These are phyloP conservation scores for Benthosema pterotum DNA, from an alignment of 2,797 vertebrate species.

Conservation along the genomic window DNA sequence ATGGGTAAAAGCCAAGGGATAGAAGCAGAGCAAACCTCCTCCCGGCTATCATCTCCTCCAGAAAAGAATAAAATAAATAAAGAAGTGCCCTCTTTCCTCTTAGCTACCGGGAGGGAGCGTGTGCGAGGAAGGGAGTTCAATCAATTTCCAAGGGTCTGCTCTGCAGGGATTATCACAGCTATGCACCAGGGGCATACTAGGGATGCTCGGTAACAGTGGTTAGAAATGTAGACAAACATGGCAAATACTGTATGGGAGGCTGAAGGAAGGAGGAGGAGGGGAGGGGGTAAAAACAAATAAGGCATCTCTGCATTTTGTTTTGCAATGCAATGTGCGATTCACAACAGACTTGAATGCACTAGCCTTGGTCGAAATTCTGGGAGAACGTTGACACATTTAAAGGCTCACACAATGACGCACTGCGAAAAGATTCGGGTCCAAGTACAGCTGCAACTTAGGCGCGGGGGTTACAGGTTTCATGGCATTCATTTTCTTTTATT, in stretches of 20 bases:
- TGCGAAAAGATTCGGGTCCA: too few species aligned
- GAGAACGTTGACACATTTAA: too few species aligned
- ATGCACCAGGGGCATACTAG: background rate
- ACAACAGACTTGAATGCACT: background rate
- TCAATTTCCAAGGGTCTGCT: slow-evolving; percentile 12
- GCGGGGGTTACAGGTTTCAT: too few species aligned
- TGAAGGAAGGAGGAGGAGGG: too few species aligned
- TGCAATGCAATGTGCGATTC: background rate
- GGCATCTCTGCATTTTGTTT: background rate
- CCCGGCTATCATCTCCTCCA: background rate
- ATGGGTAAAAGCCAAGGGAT: slow-evolving; percentile 18
- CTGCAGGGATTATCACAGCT: slow-evolving; percentile 15
- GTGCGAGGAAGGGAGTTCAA: slow-evolving; percentile 5
- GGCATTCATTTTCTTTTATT: too few species aligned
- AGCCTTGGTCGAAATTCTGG: too few species aligned
- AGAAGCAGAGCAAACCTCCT: slow-evolving; percentile 8
- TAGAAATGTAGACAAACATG: background rate
- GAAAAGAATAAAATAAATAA: slow-evolving; percentile 1
- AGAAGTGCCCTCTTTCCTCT: background rate
- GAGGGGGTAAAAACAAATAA: background rate
- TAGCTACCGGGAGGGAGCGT: background rate
- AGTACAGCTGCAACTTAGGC: too few species aligned
- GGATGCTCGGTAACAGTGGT: background rate
- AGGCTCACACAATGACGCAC: too few species aligned
- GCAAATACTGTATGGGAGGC: background rate